Evolutionary conservation across 2,113 vertebrate genomes (phyloP).

Genomic region (Mus spicilegus): DNA sequence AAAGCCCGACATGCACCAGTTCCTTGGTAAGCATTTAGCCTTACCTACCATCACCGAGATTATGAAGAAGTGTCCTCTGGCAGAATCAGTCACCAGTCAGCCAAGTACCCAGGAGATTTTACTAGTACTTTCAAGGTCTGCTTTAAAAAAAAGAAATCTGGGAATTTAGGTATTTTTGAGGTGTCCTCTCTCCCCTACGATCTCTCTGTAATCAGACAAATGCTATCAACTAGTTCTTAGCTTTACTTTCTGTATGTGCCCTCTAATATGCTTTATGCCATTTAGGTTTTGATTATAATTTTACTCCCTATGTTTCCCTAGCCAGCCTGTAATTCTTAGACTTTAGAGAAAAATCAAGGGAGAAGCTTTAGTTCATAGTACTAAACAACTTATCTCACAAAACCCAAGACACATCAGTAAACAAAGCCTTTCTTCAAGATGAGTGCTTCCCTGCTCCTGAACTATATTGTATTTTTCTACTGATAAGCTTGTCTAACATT

Average conservation of each 20-base stretch:
- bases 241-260: neutral
- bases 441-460: conserved; percentile 16
- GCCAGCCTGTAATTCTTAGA: neutral
- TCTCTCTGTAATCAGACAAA: neutral
- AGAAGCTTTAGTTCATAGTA: neutral
- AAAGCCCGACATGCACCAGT: conserved; percentile 30
- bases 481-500: conserved; percentile 85
- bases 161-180: conserved; percentile 68
- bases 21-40: conserved; percentile 72
- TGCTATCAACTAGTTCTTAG: neutral
- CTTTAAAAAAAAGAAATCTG: neutral
- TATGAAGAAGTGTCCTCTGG: conserved; percentile 28
- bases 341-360: neutral
- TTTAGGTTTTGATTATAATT: conserved; percentile 13
- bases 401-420: conserved; percentile 52
- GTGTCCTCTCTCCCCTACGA: neutral
- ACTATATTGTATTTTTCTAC: conserved; percentile 82
- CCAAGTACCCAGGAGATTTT: conserved; percentile 17
- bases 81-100: conserved; percentile 71
- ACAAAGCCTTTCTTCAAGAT: conserved; percentile 54
- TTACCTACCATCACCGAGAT: conserved; percentile 56
- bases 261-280: neutral
- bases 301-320: neutral
- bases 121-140: conserved; percentile 25
- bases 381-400: conserved; percentile 39